Conservation (phyloP, 2,797 vertebrate species). For the Sebastiscus tertius region DNA sequence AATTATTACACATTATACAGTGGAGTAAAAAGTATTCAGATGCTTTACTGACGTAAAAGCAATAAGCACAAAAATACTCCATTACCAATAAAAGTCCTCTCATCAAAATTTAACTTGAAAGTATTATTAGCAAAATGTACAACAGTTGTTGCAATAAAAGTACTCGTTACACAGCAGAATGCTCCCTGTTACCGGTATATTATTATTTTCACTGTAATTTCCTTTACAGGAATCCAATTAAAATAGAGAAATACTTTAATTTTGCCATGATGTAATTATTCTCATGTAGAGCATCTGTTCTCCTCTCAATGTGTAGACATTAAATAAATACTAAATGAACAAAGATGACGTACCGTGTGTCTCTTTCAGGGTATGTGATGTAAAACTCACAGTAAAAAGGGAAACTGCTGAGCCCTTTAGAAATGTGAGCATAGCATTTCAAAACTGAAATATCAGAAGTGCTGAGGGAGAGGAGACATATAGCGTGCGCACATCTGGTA, state of each 20-base stretch:
- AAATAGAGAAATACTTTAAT: not conserved
- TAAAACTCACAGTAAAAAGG: constrained; percentile 21
- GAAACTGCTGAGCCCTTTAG: constrained; percentile 51
- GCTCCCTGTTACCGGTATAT: not conserved
- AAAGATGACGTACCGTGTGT: not conserved
- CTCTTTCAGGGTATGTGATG: constrained; percentile 30
- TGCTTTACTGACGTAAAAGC: not conserved
- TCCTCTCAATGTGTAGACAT: not conserved
- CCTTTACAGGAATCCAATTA: not conserved
- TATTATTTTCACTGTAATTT: not conserved
- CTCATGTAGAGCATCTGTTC: not conserved
- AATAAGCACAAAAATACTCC: not conserved
- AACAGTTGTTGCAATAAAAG: not conserved
- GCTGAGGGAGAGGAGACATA: constrained; percentile 21
- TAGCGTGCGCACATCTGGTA: not conserved
- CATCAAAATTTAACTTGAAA: not conserved
- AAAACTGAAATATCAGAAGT: constrained; percentile 65
- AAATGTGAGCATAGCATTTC: constrained; percentile 75
- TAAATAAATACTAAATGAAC: not conserved
- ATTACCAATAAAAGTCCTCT: not conserved
- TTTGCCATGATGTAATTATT: not conserved
- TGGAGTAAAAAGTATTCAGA: not conserved
- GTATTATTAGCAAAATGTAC: not conserved
- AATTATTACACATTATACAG: not conserved
- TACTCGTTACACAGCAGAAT: not conserved